Base-by-base conservation (phyloP, 1,140 invertebrate species). In the Leptonema lineaticorne region DNA sequence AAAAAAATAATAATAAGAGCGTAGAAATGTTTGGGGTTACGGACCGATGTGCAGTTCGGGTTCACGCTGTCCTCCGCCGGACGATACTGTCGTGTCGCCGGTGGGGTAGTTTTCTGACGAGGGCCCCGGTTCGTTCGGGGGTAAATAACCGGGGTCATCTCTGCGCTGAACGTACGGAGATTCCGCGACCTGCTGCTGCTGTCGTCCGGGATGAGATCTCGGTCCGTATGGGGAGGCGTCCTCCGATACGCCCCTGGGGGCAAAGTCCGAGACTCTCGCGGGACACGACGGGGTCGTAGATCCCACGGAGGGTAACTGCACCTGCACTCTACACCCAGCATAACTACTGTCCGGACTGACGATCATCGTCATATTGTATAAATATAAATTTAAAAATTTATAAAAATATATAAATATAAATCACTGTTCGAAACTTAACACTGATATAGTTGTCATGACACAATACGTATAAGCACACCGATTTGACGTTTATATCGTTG, bases 331-430 rank as follows among this genome's bases (percentile, higher is more conserved):
- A 62, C 67, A 72, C 37, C 59, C 64, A 41, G 11, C 24, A 75
- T 81, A 82, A 66, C 78, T 82, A 75, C 80, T 82, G 75, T 83
- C 81, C 75, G 81, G 81, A 76, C 79, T 81, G 80, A 82, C 81
- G 75, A 82, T 78, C 78, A 76, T 72, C 76, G 81, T 80, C 78
- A 80, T 69, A 6, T 5, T 71, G n/a, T 3, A 7, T n/a, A n/a
- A n/a, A n/a, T n/a, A n/a, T n/a, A n/a, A n/a, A n/a, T n/a, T n/a
- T n/a, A n/a, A n/a, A n/a, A n/a, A n/a, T n/a, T n/a, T n/a, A n/a
- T n/a, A n/a, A n/a, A n/a, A n/a, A n/a, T n/a, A n/a, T n/a, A n/a
- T n/a, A n/a, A n/a, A n/a, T n/a, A n/a, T n/a, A n/a, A n/a, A n/a
- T n/a, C n/a, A n/a, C n/a, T n/a, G n/a, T n/a, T n/a, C n/a, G n/a